Base-by-base conservation (phyloP, 2,888 invertebrate genomes). In the Hypomecis punctinalis region DNA sequence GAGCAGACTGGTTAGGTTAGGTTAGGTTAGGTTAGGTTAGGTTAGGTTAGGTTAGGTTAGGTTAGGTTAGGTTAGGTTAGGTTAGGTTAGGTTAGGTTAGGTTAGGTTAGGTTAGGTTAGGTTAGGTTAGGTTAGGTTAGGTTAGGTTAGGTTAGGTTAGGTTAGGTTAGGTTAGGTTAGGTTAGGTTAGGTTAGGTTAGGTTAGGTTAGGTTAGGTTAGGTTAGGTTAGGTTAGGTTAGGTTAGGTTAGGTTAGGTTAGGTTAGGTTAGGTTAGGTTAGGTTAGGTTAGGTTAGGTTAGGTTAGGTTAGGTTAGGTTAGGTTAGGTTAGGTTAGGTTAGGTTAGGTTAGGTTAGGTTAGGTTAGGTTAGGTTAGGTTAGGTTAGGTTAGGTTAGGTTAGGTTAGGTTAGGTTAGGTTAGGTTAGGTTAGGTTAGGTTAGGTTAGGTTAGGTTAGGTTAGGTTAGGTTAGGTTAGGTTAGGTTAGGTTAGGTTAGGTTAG, bases 381-480 rank as follows among this genome's bases (percentile, higher is more conserved):
- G 58, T 58, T 58, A 58, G 58, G 58, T 58, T 58, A 58, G 58
- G 58, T 58, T 58, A 58, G 58, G 58, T 58, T 58, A 58, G 58
- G 58, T 58, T 58, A 58, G 58, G 58, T 58, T 58, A 61, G 58
- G 58, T 58, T 58, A 58, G 58, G 58, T 58, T 58, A 58, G 61
- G 61, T 61, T 61, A 61, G 61, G 61, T 61, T 61, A 61, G 61
- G 61, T 61, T 61, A 61, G 61, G 61, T 61, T 61, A 61, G 61
- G 61, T 61, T 61, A 61, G 61, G 61, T 61, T 61, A 61, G 61
- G 61, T 61, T 61, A 61, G 61, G 61, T 61, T 53, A 46, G 43
- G 45, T 61, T 45, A 45, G 45, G 46, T 52, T 60, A 52, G 60
- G 60, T 52, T 59, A 59, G 59, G 59, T 59, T 59, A 59, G 59